Base-by-base conservation (phyloP, 2,797 vertebrate genomes). In the Tadarida brasiliensis region DNA sequence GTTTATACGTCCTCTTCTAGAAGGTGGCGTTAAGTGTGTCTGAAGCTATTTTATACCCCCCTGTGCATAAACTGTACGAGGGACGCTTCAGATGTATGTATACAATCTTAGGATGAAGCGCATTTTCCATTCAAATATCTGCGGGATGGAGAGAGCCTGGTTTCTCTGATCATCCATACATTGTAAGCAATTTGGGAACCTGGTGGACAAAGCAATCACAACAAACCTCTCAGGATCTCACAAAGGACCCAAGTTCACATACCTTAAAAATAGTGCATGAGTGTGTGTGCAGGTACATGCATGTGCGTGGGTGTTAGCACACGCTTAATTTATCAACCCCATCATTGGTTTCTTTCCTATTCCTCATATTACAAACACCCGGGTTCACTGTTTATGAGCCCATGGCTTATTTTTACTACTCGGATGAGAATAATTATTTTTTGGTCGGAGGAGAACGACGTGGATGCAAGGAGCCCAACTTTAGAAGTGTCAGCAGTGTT, bases 381-480 rank as follows among this genome's bases (percentile, higher is more conserved):
- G 96, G 95, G 30, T 90, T 97, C 97, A 76, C 63, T 89, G 87
- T 97, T 97, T 97, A 97, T 97, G 81, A 89, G n/a, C 44, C 98
- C 97, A 97, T 97, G 94, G 51, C 83, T 74, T 95, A 76, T 90
- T 98, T 98, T 98, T 96, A 96, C 39, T 91, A 51, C 61, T 91
- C 81, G 96, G 96, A 97, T 81, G 93, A 97, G 94, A 96, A 80
- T 98, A 97, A 97, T 97, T 96, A 90, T 97, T 80, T 82, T 96
- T 88, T 30, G 76, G 28, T 83, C 96, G 86, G 59, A 97, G 94
- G 87, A 96, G 88, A 97, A 91, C 97, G 95, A 94, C 92, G 80
- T 91, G 88, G 94, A 92, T 94, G 82, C 86, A 94, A 97, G 91
- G 84, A 97, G 90, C 94, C 96, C 95, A 89, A 78, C 84, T 94